Evolutionary conservation across 2,888 invertebrate species (phyloP).

Genomic region (Dicycla oo): DNA sequence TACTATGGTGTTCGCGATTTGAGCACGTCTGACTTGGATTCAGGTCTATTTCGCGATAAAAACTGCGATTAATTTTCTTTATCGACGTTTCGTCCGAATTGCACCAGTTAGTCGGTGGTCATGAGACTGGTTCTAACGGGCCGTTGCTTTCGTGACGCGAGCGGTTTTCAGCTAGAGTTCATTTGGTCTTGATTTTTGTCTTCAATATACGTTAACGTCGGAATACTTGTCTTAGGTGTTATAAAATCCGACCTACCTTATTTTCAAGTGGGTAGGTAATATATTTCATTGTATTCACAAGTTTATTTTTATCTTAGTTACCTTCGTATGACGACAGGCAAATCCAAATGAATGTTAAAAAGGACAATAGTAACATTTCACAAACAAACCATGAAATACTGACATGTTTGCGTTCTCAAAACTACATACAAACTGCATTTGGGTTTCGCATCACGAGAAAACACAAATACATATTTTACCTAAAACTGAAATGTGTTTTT

Average conservation of each 20-base stretch:
- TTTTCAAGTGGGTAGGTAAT: conserved; percentile 6
- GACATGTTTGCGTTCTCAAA: conserved; percentile 21
- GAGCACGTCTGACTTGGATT: neutral
- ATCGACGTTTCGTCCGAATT: neutral
- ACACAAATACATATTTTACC: conserved; percentile 6
- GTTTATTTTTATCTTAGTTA: conserved; percentile 17
- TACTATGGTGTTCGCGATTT: neutral
- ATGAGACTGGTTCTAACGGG: neutral
- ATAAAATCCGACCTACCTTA: conserved; percentile 5
- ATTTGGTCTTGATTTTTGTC: neutral
- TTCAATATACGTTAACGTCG: neutral
- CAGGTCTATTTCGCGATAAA: neutral
- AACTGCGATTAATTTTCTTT: neutral
- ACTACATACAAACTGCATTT: conserved; percentile 22
- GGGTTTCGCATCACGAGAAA: conserved; percentile 2
- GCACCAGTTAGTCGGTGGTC: neutral
- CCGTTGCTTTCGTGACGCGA: neutral
- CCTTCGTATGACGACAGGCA: neutral
- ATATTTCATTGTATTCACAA: neutral
- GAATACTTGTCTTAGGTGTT: conserved; percentile 7
- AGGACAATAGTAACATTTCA: neutral
- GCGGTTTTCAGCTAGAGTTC: neutral
- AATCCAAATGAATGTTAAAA: conserved; percentile 15
- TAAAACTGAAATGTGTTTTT: neutral
- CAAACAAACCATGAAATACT: conserved; percentile 27